Percentiles rank a stretch among this genome's conserved stretches.
Evolutionary conservation across 2,113 vertebrate species (phyloP).

Genomic region (Glaucidium brasilianum): DNA sequence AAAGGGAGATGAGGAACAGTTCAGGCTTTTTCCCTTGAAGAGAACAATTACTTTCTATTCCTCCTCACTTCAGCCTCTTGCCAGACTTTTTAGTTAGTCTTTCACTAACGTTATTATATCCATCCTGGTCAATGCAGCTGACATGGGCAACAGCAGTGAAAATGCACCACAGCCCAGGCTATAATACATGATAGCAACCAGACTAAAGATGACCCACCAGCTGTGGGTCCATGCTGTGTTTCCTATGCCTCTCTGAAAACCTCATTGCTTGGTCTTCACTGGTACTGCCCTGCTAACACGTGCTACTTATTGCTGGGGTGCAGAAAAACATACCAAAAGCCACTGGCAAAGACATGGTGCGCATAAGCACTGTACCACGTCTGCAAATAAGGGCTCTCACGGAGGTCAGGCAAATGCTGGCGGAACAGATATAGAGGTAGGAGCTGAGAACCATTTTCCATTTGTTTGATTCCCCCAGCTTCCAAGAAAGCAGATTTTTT

Average conservation of each 20-base stretch:
- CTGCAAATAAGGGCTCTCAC: background rate
- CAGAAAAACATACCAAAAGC: background rate
- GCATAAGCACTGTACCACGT: background rate
- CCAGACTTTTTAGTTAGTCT: background rate
- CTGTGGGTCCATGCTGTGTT: background rate
- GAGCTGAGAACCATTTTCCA: background rate
- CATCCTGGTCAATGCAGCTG: background rate
- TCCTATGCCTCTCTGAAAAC: background rate
- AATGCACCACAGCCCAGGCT: background rate
- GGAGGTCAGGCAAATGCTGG: background rate
- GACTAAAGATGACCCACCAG: background rate
- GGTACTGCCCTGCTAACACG: background rate
- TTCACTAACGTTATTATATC: background rate
- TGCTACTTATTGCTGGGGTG: background rate
- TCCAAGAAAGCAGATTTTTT: background rate
- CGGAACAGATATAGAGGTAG: background rate
- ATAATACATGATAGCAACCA: background rate
- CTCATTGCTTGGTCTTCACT: background rate
- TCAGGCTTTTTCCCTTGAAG: background rate
- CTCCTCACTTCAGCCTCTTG: background rate
- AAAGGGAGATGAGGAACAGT: background rate
- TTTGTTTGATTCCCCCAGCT: background rate
- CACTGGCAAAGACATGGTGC: background rate
- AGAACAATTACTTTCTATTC: background rate
- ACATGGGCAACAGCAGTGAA: background rate